phyloP scores from a whole-genome alignment of 37 sponge, comb jelly and placozoan species.

The Mnemiopsis leidyi region DNA sequence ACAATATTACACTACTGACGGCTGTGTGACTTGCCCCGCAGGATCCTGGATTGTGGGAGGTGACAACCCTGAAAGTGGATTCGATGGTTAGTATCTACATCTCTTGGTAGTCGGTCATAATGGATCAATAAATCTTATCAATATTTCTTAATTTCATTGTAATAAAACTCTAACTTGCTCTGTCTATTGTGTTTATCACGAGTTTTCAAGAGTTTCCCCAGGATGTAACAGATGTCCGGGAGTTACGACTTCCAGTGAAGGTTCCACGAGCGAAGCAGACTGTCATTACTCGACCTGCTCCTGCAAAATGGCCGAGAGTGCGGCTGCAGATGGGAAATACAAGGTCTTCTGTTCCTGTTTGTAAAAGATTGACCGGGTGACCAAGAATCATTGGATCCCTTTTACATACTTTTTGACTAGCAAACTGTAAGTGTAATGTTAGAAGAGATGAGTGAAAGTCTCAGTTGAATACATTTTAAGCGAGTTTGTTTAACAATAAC shows the following conservation, averaged over 20 bases:
- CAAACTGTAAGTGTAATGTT: too few species aligned
- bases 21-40: background rate
- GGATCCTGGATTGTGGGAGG: background rate
- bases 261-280: background rate
- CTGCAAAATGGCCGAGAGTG: background rate
- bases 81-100: background rate
- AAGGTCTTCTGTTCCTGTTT: background rate
- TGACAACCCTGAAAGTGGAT: background rate
- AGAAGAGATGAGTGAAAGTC: too few species aligned
- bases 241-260: background rate
- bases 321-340: background rate
- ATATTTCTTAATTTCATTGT: too few species aligned
- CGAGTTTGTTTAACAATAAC: too few species aligned
- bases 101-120: too few species aligned
- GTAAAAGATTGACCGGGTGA: background rate
- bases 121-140: too few species aligned
- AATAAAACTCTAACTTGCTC: too few species aligned
- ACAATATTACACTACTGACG: background rate
- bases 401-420: too few species aligned
- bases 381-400: too few species aligned
- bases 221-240: constrained; percentile 22
- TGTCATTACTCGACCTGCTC: background rate
- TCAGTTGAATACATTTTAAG: too few species aligned
- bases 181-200: too few species aligned
- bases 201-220: too few species aligned